These are phyloP conservation scores for Pomacea maculata DNA, from an alignment of 1,140 invertebrate genomes.

Conservation along the genomic window DNA sequence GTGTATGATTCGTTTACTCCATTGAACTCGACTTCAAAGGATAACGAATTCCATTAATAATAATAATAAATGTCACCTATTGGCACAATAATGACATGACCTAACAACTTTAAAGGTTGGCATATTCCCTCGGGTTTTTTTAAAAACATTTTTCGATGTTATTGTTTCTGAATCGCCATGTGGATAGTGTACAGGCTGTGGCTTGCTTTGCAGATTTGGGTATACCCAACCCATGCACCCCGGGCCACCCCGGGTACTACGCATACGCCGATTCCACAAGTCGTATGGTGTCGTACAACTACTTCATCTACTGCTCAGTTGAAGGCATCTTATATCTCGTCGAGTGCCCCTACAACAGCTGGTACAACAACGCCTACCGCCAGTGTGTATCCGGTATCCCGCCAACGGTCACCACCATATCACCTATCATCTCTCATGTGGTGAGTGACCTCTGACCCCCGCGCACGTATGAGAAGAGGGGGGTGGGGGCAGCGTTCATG, in stretches of 20 bases:
- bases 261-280: too few relatives aligned
- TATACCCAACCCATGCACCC: constrained; percentile 1
- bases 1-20: too few relatives aligned
- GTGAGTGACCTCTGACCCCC: neutral
- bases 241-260: constrained; percentile 18
- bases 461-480: neutral
- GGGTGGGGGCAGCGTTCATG: neutral
- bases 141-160: too few relatives aligned
- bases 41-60: too few relatives aligned
- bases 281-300: constrained; percentile 4
- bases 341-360: constrained; percentile 6
- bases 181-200: too few relatives aligned
- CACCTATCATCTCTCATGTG: neutral
- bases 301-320: constrained; percentile 16
- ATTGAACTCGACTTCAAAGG: too few relatives aligned
- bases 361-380: constrained; percentile 18
- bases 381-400: constrained; percentile 1
- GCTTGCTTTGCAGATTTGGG: neutral
- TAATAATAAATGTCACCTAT: too few relatives aligned
- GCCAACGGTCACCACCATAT: neutral
- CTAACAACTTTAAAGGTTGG: too few relatives aligned
- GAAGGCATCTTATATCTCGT: constrained; percentile 13
- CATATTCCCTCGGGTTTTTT: too few relatives aligned
- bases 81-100: too few relatives aligned
- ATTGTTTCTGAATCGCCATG: too few relatives aligned